Conservation (phyloP, 2,113 vertebrate species). For the Dicaeum eximium region DNA sequence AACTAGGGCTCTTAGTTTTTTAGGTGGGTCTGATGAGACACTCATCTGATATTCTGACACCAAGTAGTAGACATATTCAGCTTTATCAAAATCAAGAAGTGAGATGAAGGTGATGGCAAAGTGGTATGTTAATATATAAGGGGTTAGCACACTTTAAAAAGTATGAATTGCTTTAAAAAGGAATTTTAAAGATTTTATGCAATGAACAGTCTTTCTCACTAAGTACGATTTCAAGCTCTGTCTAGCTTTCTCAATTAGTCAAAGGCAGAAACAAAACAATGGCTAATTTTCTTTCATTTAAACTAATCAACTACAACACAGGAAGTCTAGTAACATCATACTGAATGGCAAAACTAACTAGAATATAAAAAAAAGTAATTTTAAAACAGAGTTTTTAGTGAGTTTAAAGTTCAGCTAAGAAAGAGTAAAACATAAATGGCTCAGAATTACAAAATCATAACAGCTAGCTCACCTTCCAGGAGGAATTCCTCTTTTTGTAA, state of each 20-base stretch:
- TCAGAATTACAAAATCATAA: neutral
- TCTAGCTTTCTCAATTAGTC: neutral
- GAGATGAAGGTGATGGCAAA: neutral
- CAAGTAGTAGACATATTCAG: neutral
- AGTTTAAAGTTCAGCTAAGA: neutral
- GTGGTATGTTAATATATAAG: neutral
- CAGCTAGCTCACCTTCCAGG: conserved; percentile 81
- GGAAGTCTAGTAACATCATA: neutral
- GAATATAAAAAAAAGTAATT: neutral
- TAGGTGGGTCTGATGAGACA: neutral
- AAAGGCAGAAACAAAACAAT: neutral
- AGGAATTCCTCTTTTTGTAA: conserved; percentile 86
- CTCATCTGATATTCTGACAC: neutral
- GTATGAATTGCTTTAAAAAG: neutral
- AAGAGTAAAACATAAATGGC: neutral
- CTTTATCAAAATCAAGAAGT: neutral
- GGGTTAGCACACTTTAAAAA: neutral
- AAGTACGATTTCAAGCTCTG: neutral
- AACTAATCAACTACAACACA: neutral
- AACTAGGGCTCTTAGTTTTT: neutral
- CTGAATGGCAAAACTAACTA: neutral
- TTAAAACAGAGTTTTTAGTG: neutral
- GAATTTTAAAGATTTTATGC: neutral
- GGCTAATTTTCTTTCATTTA: neutral
- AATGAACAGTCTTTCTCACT: neutral